phyloP scores from a whole-genome alignment of 2,113 vertebrate species.

The Percina caprodes region DNA sequence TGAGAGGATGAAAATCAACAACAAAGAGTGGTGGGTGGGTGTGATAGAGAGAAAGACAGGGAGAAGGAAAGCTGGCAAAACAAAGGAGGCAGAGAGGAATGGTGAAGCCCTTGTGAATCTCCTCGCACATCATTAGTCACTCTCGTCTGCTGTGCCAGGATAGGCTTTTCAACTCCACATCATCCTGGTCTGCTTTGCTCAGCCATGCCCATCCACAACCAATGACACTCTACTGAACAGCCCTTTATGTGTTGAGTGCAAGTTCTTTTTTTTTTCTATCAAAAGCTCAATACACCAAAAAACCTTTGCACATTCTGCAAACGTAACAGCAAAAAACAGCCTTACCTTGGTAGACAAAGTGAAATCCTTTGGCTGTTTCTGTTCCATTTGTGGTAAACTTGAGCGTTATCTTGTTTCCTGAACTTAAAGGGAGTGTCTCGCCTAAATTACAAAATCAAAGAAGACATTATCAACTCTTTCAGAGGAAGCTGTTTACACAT shows the following conservation, averaged over 20 bases:
- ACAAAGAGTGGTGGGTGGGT: constrained; percentile 36
- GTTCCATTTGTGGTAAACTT: constrained; percentile 94
- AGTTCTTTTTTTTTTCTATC: not conserved
- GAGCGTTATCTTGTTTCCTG: constrained; percentile 96
- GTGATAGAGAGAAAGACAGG: constrained; percentile 42
- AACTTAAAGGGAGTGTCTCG: constrained; percentile 96
- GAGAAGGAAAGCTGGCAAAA: constrained; percentile 41
- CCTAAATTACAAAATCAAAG: constrained; percentile 84
- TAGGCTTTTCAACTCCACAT: constrained; percentile 54
- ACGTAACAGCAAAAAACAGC: not conserved
- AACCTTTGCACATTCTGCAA: not conserved
- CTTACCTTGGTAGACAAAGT: constrained; percentile 99
- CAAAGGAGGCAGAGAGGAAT: constrained; percentile 59
- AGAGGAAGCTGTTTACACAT: not conserved
- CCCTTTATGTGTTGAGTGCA: constrained; percentile 32
- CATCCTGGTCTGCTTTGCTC: constrained; percentile 29
- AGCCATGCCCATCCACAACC: constrained; percentile 33
- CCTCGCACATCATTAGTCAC: constrained; percentile 60
- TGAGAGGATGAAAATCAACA: constrained; percentile 32
- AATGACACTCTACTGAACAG: constrained; percentile 44
- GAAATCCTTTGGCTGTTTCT: constrained; percentile 96
- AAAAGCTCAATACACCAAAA: constrained; percentile 20
- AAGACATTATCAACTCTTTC: not conserved
- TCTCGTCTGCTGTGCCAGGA: constrained; percentile 57
- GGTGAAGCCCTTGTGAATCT: constrained; percentile 56